A percentile compares a stretch with the other conserved stretches of the same genome.
These are phyloP conservation scores for Carpatolechia fugitivella DNA, from an alignment of 2,888 invertebrate species.

Conservation along the genomic window DNA sequence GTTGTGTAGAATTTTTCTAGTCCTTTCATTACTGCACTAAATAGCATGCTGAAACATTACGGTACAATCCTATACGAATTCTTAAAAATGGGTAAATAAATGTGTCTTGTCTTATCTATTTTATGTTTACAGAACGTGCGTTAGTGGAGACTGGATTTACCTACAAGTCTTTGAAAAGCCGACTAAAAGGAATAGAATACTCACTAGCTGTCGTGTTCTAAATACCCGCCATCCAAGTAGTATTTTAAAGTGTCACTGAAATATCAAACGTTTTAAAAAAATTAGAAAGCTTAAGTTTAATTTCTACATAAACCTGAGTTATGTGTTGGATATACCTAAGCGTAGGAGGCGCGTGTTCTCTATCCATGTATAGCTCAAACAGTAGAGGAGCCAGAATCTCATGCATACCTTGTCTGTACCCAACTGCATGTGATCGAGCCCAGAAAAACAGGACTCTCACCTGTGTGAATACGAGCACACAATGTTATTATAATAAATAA, in stretches of 20 bases:
- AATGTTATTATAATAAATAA: no score
- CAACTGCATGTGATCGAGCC: constrained; percentile 84
- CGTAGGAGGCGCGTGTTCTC: constrained; percentile 61
- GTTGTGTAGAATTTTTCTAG: constrained; percentile 82
- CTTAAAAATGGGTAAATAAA: no score
- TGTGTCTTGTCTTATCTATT: no score
- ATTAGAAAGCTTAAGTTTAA: no score
- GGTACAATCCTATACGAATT: no score
- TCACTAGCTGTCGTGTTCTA: constrained; percentile 91
- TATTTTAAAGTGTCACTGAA: constrained; percentile 82
- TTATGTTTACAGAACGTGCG: no score
- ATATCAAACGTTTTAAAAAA: constrained; percentile 33
- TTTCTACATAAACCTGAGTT: no score
- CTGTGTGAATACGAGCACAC: constrained; percentile 37
- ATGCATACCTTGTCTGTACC: constrained; percentile 93
- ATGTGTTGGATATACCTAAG: constrained; percentile 40
- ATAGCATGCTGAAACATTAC: constrained; percentile 80
- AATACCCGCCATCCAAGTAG: constrained; percentile 82
- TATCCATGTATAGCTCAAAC: constrained; percentile 87
- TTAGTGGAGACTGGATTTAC: no score
- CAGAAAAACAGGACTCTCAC: constrained; percentile 80
- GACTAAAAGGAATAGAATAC: constrained; percentile 51
- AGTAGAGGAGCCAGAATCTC: constrained; percentile 90
- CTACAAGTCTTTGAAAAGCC: no score
- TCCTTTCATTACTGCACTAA: constrained; percentile 81